phyloP scores from a whole-genome alignment of 2,888 invertebrate species.

The Unio pictorum region DNA sequence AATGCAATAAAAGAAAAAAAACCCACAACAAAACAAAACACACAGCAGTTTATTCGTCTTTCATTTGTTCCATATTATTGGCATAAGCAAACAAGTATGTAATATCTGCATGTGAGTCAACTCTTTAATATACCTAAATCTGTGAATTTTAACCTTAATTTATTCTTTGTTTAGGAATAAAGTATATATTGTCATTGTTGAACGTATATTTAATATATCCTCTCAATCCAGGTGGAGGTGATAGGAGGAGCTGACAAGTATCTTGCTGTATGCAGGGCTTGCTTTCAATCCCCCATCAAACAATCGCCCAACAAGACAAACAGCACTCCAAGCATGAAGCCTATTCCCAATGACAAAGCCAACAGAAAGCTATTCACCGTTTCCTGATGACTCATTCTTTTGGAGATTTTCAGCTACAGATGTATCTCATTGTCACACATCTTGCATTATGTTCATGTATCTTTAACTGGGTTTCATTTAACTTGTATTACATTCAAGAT shows the following conservation, averaged over 20 bases:
- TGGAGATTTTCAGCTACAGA: not conserved
- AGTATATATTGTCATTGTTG: not conserved
- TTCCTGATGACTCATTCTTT: slow-evolving; percentile 1
- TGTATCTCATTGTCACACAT: too few species aligned
- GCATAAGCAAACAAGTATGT: too few species aligned
- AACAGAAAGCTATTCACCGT: slow-evolving; percentile 18
- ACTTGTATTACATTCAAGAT: too few species aligned
- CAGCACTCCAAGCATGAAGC: slow-evolving; percentile 8
- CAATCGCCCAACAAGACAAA: slow-evolving; percentile 27
- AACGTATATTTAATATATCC: slow-evolving; percentile 3
- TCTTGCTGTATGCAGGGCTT: slow-evolving; percentile 74
- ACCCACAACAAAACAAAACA: too few species aligned
- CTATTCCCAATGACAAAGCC: slow-evolving; percentile 5
- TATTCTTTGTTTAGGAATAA: not conserved
- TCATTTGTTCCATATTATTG: too few species aligned
- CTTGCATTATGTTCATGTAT: too few species aligned
- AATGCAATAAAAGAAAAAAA: too few species aligned
- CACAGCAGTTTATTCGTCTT: too few species aligned
- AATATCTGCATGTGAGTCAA: too few species aligned
- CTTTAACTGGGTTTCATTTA: too few species aligned
- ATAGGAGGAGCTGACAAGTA: slow-evolving; percentile 76
- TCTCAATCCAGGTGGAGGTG: slow-evolving; percentile 73
- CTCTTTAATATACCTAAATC: too few species aligned
- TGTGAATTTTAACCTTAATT: not conserved
- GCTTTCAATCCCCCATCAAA: slow-evolving; percentile 63